A percentile compares a stretch with the other conserved stretches of the same genome.
These are phyloP conservation scores for Gorsachius goisagi DNA, from an alignment of 2,113 vertebrate genomes.

Conservation along the genomic window DNA sequence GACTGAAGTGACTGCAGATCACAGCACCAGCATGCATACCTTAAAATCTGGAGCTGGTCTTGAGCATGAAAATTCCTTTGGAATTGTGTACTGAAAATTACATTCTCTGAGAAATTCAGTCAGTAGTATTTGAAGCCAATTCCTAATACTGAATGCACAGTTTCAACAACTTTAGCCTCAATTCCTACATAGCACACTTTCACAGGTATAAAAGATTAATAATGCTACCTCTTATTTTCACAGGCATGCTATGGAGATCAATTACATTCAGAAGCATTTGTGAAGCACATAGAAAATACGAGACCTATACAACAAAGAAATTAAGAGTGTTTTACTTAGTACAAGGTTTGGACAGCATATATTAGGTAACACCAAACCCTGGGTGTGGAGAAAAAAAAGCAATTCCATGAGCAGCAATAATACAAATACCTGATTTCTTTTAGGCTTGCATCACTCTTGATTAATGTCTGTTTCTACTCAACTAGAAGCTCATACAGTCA, in stretches of 20 bases:
- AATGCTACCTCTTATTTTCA: neutral
- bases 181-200: neutral
- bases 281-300: neutral
- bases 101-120: neutral
- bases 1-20: neutral
- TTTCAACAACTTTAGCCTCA: neutral
- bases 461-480: neutral
- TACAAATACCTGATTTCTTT: neutral
- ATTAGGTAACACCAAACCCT: neutral
- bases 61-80: neutral
- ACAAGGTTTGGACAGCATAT: neutral
- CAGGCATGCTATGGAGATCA: neutral
- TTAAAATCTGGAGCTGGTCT: neutral
- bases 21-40: accelerated
- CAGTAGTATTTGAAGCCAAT: neutral
- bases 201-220: neutral
- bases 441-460: neutral
- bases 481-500: neutral
- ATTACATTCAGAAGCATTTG: neutral
- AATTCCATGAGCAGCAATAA: neutral
- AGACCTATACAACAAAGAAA: neutral
- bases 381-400: neutral
- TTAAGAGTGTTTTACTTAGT: neutral
- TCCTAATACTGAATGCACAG: neutral
- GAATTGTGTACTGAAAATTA: neutral